These are phyloP conservation scores for Xanthorhoe designata DNA, from an alignment of 2,888 invertebrate species.

Conservation along the genomic window DNA sequence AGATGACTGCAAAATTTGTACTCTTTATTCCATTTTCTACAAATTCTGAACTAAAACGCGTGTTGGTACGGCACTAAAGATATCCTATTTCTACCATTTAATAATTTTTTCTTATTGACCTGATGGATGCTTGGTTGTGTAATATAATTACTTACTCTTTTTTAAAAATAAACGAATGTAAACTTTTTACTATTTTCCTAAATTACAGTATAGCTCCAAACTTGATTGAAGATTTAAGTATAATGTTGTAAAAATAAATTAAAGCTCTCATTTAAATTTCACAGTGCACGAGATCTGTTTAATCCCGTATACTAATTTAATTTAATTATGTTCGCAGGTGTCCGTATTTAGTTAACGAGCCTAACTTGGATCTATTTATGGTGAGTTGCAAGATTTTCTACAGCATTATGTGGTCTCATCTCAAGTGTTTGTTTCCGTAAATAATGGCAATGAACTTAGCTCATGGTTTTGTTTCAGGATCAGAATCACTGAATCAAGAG, in stretches of 20 bases:
- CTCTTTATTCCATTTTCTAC: neutral
- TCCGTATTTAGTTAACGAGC: conserved; percentile 74
- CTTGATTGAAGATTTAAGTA: neutral
- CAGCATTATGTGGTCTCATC: neutral
- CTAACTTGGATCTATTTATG: conserved; percentile 49
- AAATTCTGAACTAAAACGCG: neutral
- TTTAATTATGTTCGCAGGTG: conserved; percentile 72
- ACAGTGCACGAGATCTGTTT: neutral
- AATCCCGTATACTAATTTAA: conserved; percentile 40
- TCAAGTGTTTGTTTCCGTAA: neutral
- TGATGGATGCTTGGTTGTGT: neutral
- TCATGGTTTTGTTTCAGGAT: conserved; percentile 33
- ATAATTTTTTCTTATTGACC: neutral
- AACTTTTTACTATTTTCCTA: neutral
- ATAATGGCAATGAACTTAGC: neutral
- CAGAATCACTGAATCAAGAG: conserved; percentile 20
- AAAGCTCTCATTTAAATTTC: conserved; percentile 1
- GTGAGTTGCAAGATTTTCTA: conserved; percentile 49
- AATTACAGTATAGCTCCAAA: neutral
- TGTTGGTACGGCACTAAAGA: neutral
- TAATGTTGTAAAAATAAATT: neutral
- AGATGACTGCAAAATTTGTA: neutral
- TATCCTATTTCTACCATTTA: neutral
- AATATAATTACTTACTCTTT: neutral
- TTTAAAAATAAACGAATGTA: neutral